These are phyloP conservation scores for Shinisaurus crocodilurus DNA, from an alignment of 2,113 vertebrate species.

Conservation along the genomic window DNA sequence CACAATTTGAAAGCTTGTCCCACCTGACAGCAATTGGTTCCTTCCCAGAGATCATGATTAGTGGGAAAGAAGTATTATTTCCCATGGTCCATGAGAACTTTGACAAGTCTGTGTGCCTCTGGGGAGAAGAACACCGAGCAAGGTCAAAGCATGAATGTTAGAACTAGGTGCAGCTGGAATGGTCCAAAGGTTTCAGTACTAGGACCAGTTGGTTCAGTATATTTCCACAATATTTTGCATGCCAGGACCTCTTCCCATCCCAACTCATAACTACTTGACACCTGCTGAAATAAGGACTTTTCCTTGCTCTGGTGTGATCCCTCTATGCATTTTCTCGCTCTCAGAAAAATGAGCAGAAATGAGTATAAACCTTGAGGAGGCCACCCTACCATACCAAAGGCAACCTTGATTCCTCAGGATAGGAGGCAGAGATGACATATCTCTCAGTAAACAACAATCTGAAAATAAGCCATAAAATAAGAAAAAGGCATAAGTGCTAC, in stretches of 20 bases:
- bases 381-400: no score
- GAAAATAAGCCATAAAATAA: no score
- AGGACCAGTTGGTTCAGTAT: not conserved
- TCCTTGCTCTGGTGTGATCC: not conserved
- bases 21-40: not conserved
- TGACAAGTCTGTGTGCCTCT: not conserved
- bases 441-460: no score
- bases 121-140: not conserved
- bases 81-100: not conserved
- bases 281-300: not conserved
- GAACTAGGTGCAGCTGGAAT: not conserved
- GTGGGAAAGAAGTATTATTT: not conserved
- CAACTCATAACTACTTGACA: not conserved
- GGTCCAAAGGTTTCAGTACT: not conserved
- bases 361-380: no score
- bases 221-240: not conserved
- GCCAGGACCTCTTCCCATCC: not conserved
- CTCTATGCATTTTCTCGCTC: no score
- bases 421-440: no score
- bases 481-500: no score
- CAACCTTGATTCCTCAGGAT: no score
- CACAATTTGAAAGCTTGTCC: not conserved
- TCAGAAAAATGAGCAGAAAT: no score
- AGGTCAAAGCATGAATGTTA: not conserved
- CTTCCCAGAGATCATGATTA: not conserved